These are phyloP conservation scores for Chironex yamaguchii DNA, from an alignment of 30 jellyfish, hydroid and myxozoan genomes.

Conservation along the genomic window DNA sequence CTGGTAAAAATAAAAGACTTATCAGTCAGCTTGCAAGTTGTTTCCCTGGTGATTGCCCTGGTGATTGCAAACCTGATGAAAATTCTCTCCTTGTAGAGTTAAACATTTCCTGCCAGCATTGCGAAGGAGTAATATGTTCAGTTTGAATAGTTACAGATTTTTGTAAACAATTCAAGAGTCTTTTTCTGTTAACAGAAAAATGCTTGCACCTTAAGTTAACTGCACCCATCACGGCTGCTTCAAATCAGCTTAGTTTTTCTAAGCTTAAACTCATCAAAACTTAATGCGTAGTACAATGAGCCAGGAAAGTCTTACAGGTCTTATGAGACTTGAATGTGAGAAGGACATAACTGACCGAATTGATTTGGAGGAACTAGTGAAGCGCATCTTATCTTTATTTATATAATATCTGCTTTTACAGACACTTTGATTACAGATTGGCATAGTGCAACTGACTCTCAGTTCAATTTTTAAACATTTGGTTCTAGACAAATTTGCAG, in stretches of 20 bases:
- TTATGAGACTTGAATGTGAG: constrained; percentile 42
- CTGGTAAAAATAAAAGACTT: too few species aligned
- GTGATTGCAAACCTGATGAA: constrained; percentile 26
- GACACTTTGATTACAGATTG: too few species aligned
- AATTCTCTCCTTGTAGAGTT: constrained; percentile 21
- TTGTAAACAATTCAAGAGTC: not conserved
- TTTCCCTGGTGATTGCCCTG: constrained; percentile 28
- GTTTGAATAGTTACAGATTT: not conserved
- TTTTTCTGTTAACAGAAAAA: constrained; percentile 24
- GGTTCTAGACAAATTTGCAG: too few species aligned
- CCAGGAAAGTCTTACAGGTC: not conserved
- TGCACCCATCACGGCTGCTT: constrained; percentile 41
- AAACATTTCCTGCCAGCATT: constrained; percentile 50
- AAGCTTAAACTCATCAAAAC: constrained; percentile 26
- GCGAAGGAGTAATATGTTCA: not conserved
- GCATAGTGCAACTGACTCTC: too few species aligned
- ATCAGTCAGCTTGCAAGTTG: too few species aligned
- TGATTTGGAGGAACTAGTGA: constrained; percentile 24
- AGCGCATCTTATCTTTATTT: too few species aligned
- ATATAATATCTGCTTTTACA: too few species aligned
- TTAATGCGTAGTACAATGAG: constrained; percentile 25
- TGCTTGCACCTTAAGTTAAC: too few species aligned
- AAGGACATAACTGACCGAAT: constrained; percentile 28
- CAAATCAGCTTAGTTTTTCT: constrained; percentile 45
- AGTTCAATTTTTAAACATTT: too few species aligned